Evolutionary conservation across 2,797 vertebrate species (phyloP).

Genomic region (Harpagifer antarcticus): DNA sequence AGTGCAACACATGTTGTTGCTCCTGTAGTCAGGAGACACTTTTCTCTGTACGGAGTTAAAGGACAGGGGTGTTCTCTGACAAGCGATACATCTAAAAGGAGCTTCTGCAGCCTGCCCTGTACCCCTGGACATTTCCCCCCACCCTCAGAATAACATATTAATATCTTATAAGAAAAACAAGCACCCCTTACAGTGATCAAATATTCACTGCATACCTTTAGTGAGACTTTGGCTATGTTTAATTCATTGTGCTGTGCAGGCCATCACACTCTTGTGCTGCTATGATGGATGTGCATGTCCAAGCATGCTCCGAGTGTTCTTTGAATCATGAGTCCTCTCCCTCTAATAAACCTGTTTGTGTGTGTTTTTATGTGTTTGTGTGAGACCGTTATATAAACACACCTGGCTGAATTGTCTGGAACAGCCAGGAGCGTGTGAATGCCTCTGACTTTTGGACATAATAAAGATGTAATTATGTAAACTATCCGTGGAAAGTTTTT

Average conservation of each 20-base stretch:
- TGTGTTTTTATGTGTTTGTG: constrained; percentile 14
- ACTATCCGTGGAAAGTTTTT: constrained; percentile 63
- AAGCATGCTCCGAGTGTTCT: constrained; percentile 72
- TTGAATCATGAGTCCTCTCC: constrained; percentile 67
- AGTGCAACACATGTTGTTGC: constrained; percentile 34
- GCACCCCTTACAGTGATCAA: constrained; percentile 74
- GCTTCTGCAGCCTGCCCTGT: constrained; percentile 40
- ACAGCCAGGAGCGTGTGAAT: constrained; percentile 33
- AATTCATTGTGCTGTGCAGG: constrained; percentile 73
- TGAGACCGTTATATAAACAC: constrained; percentile 67
- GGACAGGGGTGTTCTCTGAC: constrained; percentile 56
- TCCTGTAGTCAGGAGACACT: constrained; percentile 44
- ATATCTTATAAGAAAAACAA: constrained; percentile 77
- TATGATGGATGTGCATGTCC: constrained; percentile 79
- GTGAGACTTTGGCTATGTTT: constrained; percentile 76
- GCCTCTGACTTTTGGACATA: constrained; percentile 51
- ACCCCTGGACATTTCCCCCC: constrained; percentile 49
- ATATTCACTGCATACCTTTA: constrained; percentile 82
- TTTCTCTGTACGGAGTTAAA: constrained; percentile 55
- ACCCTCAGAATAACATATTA: constrained; percentile 71
- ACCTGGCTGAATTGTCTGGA: constrained; percentile 67
- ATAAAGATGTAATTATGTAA: constrained; percentile 67
- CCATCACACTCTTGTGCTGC: constrained; percentile 70
- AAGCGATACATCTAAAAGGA: constrained; percentile 70
- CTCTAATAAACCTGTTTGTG: constrained; percentile 68